Conservation (phyloP, 2,888 invertebrate species). For the Netelia inedita region DNA sequence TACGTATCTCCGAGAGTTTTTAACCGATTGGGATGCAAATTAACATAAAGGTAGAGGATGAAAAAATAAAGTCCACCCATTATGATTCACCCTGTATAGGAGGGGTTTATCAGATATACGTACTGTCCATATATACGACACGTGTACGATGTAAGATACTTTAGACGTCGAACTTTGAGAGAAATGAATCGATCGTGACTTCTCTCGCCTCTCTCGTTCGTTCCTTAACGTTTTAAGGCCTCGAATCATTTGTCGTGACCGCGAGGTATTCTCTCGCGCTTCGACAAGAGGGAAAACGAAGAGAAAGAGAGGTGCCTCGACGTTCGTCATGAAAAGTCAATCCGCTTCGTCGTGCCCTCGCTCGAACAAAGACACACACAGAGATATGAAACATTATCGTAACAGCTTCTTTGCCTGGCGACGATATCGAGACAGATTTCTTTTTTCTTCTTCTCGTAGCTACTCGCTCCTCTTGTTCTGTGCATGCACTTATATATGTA, state of each 20-base stretch:
- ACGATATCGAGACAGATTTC: too few species aligned
- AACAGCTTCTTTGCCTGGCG: too few species aligned
- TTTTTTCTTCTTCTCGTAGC: too few species aligned
- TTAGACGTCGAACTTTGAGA: not conserved
- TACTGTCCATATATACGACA: not conserved
- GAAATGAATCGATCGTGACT: constrained; percentile 51
- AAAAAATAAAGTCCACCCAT: too few species aligned
- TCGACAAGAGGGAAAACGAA: not conserved
- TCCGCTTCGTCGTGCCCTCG: constrained; percentile 1
- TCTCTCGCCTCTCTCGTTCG: not conserved
- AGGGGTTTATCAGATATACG: constrained; percentile 9
- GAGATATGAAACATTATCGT: too few species aligned
- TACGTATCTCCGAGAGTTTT: too few species aligned
- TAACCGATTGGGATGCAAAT: too few species aligned
- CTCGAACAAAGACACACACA: not conserved
- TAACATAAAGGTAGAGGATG: too few species aligned
- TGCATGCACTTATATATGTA: not conserved
- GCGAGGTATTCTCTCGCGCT: constrained; percentile 30
- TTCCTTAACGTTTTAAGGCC: constrained; percentile 11
- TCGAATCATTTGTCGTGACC: constrained; percentile 63
- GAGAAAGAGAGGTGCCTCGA: constrained; percentile 9
- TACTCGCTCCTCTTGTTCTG: too few species aligned
- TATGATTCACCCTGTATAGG: too few species aligned
- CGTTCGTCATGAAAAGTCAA: constrained; percentile 48
- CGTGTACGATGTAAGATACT: not conserved